Evolutionary conservation across 53 echinoderm and acorn worm species (phyloP), one percentile per base, ranked within the genome.

Genomic region (Astropecten irregularis): DNA sequence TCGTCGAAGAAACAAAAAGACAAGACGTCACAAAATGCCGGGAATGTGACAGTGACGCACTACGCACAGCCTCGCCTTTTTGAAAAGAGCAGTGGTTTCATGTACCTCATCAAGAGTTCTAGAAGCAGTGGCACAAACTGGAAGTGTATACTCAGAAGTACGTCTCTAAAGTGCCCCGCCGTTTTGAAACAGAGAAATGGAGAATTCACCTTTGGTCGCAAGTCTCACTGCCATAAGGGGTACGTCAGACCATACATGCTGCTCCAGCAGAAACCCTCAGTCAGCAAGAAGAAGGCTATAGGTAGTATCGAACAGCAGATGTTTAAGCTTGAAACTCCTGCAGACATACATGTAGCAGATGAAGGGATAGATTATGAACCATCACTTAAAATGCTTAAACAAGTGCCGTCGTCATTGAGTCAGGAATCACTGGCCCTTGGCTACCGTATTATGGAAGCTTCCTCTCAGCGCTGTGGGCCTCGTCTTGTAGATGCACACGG

Each of bases 401-500:
- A 6, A 6, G 6, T 8, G 42, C 6, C 6, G 11, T 6, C 37
- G 15, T 35, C 4, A 20, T 37, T 74, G 39, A 58, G 74, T 57
- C 26, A 74, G 39, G 58, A 62, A 31, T 30, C 79, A 3, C 30
- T 13, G 28, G 61, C 62, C 3, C 33, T 38, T 0, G 79, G 61
- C 9, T 79, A 60, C 32, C 79, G 49, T 16, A 18, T 79, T 11
- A 37, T 79, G 40, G 61, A 60, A n/a, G 23, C 62, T 1, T 60
- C 79, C 0, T 61, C 79, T 15, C 61, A 38, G 46, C 79, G 61
- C 21, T 15, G 63, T 62, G 61, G 62, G 33, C 79, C 79, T 9
- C n/a, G 79, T 32, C 79, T 79, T 19, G 38, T 79, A 18, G 79
- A 79, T 32, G 27, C 57, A 31, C 32, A 63, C 39, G 79, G 79